phyloP scores from a whole-genome alignment of 2,797 vertebrate species.

The Urocyon cinereoargenteus region DNA sequence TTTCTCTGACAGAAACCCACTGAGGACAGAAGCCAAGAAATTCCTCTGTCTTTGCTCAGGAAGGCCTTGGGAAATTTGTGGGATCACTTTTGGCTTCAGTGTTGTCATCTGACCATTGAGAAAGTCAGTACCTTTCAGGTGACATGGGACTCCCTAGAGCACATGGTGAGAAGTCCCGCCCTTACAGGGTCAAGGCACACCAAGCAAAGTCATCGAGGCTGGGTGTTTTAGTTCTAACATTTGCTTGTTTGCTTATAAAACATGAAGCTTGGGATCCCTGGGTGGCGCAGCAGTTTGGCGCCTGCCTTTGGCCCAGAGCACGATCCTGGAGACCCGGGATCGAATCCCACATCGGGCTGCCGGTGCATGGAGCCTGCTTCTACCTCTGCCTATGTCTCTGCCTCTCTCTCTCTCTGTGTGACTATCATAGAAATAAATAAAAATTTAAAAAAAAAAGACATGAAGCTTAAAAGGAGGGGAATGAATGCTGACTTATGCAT shows the following conservation, averaged over 20 bases:
- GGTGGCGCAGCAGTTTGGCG: no score
- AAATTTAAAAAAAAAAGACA: no score
- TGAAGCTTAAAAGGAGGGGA: background rate
- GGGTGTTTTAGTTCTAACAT: background rate
- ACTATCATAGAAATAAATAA: no score
- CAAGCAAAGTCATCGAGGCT: fast-evolving
- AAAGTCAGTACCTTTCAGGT: background rate
- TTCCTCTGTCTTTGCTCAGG: background rate
- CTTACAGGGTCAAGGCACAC: background rate
- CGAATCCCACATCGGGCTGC: no score
- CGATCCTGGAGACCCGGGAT: no score
- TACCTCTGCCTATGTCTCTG: no score
- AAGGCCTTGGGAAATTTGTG: background rate
- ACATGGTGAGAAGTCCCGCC: background rate
- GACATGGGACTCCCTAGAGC: background rate
- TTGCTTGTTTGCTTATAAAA: background rate
- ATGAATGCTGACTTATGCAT: no score
- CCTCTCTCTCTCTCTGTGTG: no score
- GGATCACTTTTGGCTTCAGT: fast-evolving
- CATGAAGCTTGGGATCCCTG: background rate
- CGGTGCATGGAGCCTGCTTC: no score
- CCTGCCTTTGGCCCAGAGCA: no score
- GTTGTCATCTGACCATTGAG: background rate
- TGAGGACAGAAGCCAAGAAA: background rate
- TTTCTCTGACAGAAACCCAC: background rate